phyloP scores from a whole-genome alignment of 2,113 vertebrate species.

The Cromileptes altivelis region DNA sequence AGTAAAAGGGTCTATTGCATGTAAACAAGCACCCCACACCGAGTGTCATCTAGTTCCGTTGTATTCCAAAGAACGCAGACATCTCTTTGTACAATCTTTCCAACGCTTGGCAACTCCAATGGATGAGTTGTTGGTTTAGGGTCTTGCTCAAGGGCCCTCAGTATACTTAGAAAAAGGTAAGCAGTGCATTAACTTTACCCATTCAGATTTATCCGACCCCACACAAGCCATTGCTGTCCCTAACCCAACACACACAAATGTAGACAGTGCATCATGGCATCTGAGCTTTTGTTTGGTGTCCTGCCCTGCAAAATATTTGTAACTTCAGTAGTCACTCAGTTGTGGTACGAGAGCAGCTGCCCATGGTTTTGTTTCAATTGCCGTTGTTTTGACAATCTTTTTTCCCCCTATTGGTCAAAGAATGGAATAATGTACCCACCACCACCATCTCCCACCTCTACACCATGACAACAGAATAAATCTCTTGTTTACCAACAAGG shows the following conservation, averaged over 20 bases:
- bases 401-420: neutral
- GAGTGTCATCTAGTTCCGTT: too few species aligned
- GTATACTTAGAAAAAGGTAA: neutral
- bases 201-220: neutral
- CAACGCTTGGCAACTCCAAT: neutral
- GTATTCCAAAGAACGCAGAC: too few species aligned
- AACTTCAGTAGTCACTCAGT: neutral
- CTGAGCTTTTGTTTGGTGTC: neutral
- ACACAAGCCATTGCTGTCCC: neutral
- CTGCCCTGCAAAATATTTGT: neutral
- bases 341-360: neutral
- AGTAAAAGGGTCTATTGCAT: too few species aligned
- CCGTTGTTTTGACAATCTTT: neutral
- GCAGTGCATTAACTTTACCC: neutral
- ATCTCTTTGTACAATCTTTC: too few species aligned
- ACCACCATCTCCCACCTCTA: neutral
- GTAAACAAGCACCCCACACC: too few species aligned
- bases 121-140: neutral
- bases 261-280: neutral
- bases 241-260: neutral
- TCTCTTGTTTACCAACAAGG: constrained; percentile 3
- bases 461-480: neutral
- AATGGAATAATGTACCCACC: neutral
- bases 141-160: neutral
- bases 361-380: neutral